Evolutionary conservation across 2,888 invertebrate genomes (phyloP), one percentile per base, ranked within the genome.

Genomic region (Pedicia rivosa): DNA sequence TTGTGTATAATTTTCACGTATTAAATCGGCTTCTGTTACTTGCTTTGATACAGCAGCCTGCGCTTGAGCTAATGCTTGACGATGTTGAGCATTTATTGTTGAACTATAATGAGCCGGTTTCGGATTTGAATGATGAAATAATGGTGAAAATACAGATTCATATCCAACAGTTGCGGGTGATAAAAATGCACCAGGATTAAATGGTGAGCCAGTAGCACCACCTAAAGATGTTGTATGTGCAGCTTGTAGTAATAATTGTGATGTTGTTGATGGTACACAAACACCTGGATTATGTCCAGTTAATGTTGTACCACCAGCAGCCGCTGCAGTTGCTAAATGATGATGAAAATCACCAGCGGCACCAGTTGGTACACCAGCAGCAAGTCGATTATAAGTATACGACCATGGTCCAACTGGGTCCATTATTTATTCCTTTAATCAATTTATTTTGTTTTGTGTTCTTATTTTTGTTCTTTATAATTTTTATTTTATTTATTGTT

Each of bases 371-470:
- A 75, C 74, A 50, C 73, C 71, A 48, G 78, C 71, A 48, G 78
- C 71, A 62, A 84, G 66, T 53, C 84, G 78, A 66, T 83, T 83
- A 70, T 84, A 84, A 50, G 81, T 77, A 58, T 76, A 76, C 58
- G 77, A 74, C 86, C 86, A 86, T 67, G 84, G 82, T 67, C 81
- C 82, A 63, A 80, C 81, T 60, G 84, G 84, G 77, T 86, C 86
- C 84, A 86, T 86, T 44, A 43, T 45, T 44, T 37, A 36, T n/a
- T 10, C 8, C n/a, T 3, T 5, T 8, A 24, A 34, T 4, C 10
- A n/a, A n/a, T 16, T 35, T 4, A n/a, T 25, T 26, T 6, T 12
- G 10, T n/a, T 17, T 12, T 16, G 15, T 16, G 16, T 35, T 17
- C 16, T 31, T 25, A n/a, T 26, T 26, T 35, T 25, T 12, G 7